Conservation (phyloP, 2,888 invertebrate species). For the Apamea crenata region DNA sequence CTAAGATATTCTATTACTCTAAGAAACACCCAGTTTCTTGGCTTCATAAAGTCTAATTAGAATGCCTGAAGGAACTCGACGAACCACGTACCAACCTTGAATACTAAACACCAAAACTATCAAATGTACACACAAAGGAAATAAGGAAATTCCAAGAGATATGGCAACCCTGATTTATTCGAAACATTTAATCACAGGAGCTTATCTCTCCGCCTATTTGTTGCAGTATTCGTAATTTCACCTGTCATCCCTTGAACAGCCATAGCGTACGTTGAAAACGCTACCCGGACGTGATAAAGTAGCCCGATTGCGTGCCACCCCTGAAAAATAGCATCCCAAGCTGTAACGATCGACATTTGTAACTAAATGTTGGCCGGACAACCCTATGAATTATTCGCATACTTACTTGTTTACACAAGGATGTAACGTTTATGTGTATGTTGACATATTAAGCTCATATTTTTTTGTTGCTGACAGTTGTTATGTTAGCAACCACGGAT, state of each 20-base stretch:
- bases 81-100: constrained; percentile 19
- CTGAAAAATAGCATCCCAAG: constrained; percentile 66
- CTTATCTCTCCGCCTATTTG: constrained; percentile 70
- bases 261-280: constrained; percentile 71
- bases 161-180: constrained; percentile 67
- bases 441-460: constrained; percentile 33
- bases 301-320: constrained; percentile 66
- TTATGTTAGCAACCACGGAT: neutral
- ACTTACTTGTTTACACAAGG: constrained; percentile 54
- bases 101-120: constrained; percentile 49
- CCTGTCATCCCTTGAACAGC: constrained; percentile 71
- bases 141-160: constrained; percentile 26
- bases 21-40: constrained; percentile 4
- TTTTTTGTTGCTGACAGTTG: constrained; percentile 2
- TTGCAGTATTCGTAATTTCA: constrained; percentile 73
- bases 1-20: too few relatives aligned
- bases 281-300: constrained; percentile 72
- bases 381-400: constrained; percentile 60
- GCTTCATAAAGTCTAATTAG: constrained; percentile 4
- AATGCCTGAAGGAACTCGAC: constrained; percentile 10
- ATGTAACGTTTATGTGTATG: constrained; percentile 30
- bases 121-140: constrained; percentile 40
- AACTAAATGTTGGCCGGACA: constrained; percentile 65
- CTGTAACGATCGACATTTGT: constrained; percentile 72
- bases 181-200: constrained; percentile 72